phyloP scores from a whole-genome alignment of 2,113 vertebrate genomes.

The Heterotilapia buettikoferi region DNA sequence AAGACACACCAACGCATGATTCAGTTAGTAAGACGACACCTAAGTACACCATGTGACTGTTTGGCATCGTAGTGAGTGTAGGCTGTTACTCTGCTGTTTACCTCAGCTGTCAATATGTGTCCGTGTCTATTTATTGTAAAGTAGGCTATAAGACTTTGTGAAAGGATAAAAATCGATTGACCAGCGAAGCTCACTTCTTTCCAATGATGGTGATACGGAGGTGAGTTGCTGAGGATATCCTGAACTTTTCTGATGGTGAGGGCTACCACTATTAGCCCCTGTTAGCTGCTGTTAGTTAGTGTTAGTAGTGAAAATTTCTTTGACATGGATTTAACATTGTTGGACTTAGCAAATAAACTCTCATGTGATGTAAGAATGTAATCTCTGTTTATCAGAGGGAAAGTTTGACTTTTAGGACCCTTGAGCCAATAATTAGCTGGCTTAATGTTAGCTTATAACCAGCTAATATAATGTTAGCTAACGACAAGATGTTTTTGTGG shows the following conservation, averaged over 20 bases:
- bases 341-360: neutral
- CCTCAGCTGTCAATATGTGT: neutral
- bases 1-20: neutral
- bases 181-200: neutral
- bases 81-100: neutral
- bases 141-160: fast-evolving
- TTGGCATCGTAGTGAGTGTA: neutral
- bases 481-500: neutral
- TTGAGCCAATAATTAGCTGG: neutral
- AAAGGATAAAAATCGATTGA: neutral
- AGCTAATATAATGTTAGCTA: neutral
- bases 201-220: fast-evolving
- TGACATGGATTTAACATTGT: neutral
- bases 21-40: neutral
- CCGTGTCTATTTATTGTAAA: neutral
- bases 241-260: neutral
- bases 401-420: neutral
- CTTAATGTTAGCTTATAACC: fast-evolving
- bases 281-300: neutral
- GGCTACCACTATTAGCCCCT: neutral
- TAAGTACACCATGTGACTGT: neutral
- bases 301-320: neutral
- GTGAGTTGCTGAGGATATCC: neutral
- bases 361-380: neutral
- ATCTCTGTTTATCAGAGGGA: neutral